A percentile compares a stretch with the other conserved stretches of the same genome.
Conservation (phyloP, 1,140 invertebrate genomes). For the Drosophila pachea region DNA sequence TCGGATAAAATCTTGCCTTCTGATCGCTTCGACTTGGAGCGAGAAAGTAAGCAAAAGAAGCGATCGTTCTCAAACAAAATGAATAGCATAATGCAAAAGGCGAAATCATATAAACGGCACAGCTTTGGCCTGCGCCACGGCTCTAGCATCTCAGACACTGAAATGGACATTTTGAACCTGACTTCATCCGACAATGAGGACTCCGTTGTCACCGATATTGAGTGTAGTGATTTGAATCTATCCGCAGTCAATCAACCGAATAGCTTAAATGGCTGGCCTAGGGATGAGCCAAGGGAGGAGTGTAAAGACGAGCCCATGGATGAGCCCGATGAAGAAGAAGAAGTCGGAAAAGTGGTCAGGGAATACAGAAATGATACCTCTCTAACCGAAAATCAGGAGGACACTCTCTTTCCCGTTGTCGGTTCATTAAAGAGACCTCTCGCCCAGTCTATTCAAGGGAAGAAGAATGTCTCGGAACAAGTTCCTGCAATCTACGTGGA, state of each 20-base stretch:
- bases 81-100: constrained; percentile 71
- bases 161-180: constrained; percentile 50
- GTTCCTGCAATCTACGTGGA: no score
- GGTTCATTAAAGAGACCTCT: constrained; percentile 43
- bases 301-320: no score
- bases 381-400: background rate
- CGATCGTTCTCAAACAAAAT: constrained; percentile 63
- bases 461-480: no score
- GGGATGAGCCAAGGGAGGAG: no score
- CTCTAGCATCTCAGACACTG: constrained; percentile 63
- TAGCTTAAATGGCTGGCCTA: no score
- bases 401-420: constrained; percentile 54
- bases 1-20: no score
- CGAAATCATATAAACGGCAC: constrained; percentile 72
- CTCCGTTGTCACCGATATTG: constrained; percentile 35
- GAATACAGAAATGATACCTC: no score
- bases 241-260: constrained; percentile 1
- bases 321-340: no score
- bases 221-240: background rate
- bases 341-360: no score
- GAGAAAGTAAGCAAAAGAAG: constrained; percentile 38
- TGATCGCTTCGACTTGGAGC: no score
- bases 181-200: constrained; percentile 66
- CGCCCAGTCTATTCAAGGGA: no score
- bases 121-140: constrained; percentile 57